phyloP scores from a whole-genome alignment of 1,140 invertebrate genomes.

The Drosophila nasuta region DNA sequence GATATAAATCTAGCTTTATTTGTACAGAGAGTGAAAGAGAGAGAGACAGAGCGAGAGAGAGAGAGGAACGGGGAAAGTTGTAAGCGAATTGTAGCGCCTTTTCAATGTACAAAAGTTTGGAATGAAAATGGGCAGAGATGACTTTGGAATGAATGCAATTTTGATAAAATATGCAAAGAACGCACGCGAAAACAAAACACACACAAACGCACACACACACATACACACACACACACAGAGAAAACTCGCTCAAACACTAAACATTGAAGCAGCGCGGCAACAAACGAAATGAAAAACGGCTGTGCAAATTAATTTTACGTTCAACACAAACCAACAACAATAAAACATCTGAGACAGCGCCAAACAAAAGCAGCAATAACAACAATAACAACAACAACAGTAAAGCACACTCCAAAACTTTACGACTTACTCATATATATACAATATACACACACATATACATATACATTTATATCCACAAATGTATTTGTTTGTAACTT shows the following conservation, averaged over 20 bases:
- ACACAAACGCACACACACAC: slow-evolving; percentile 19
- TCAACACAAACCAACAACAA: slow-evolving; percentile 65
- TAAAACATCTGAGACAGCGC: slow-evolving; percentile 55
- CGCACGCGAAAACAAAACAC: slow-evolving; percentile 54
- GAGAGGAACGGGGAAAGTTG: not conserved
- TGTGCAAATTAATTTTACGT: slow-evolving; percentile 80
- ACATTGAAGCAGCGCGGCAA: slow-evolving; percentile 66
- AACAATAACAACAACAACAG: slow-evolving; percentile 5
- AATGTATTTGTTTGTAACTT: not conserved
- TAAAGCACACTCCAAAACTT: slow-evolving; percentile 11
- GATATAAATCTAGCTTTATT: slow-evolving; percentile 59
- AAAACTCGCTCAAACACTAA: slow-evolving; percentile 55
- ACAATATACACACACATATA: slow-evolving; percentile 9
- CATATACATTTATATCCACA: not conserved
- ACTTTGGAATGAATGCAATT: slow-evolving; percentile 76
- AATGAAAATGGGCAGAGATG: slow-evolving; percentile 53
- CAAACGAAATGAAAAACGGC: slow-evolving; percentile 79
- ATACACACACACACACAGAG: not conserved
- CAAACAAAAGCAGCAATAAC: slow-evolving; percentile 33
- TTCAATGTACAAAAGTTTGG: slow-evolving; percentile 53
- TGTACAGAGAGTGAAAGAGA: slow-evolving; percentile 2
- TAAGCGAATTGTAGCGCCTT: slow-evolving; percentile 59
- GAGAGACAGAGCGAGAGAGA: not conserved
- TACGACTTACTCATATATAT: slow-evolving; percentile 2
- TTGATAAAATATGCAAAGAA: slow-evolving; percentile 79